Evolutionary conservation across 2,113 vertebrate genomes (phyloP).

Genomic region (Cinclus mexicanus): DNA sequence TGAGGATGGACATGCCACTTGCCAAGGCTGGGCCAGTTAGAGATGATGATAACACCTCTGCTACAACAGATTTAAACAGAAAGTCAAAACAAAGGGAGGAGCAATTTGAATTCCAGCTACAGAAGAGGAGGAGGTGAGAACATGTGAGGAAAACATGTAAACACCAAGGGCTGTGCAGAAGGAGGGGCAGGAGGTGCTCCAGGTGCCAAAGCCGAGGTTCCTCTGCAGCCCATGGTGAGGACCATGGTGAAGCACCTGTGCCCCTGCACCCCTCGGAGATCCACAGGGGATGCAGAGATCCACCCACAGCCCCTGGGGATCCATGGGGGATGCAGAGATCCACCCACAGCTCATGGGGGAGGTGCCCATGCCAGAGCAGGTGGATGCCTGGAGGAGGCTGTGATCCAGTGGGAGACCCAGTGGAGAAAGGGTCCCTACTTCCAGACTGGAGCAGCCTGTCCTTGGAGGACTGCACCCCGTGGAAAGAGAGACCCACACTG

Average conservation of each 20-base stretch:
- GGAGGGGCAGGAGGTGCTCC: neutral
- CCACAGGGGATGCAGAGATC: neutral
- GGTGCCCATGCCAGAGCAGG: neutral
- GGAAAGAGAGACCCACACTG: accelerated
- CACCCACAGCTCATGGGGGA: neutral
- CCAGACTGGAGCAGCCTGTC: neutral
- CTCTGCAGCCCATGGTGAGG: neutral
- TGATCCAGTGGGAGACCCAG: neutral
- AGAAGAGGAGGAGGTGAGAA: neutral
- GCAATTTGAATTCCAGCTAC: neutral
- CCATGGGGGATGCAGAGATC: neutral
- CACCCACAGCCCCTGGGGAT: too few species aligned
- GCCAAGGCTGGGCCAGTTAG: neutral
- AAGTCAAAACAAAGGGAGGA: neutral
- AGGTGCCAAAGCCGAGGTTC: neutral
- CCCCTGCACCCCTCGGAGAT: neutral
- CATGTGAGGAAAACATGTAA: neutral
- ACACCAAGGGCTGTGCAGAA: neutral
- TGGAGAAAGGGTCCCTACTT: neutral
- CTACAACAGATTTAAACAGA: neutral
- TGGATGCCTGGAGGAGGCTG: neutral
- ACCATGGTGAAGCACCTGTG: neutral
- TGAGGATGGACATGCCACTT: neutral
- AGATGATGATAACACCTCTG: neutral
- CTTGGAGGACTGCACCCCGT: neutral